Evolutionary conservation across 2,113 vertebrate species (phyloP).

Genomic region (Falcunculus frontatus): DNA sequence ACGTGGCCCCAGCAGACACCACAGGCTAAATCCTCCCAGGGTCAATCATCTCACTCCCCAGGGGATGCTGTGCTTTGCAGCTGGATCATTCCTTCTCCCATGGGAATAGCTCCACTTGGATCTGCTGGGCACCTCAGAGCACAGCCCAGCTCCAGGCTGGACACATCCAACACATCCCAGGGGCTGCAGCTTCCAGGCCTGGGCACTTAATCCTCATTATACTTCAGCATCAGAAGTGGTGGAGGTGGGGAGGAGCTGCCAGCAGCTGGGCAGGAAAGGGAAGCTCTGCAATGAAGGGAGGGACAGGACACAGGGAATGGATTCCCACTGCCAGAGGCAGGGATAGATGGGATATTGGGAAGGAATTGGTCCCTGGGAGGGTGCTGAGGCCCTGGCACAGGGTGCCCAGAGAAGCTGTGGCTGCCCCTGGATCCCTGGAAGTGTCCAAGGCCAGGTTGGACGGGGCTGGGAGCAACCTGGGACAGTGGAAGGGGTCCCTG

Average conservation of each 20-base stretch:
- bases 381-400: not conserved
- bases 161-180: not conserved
- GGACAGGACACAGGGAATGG: not conserved
- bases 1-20: fast-evolving
- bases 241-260: not conserved
- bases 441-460: not conserved
- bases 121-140: not conserved
- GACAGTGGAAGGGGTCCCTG: fast-evolving
- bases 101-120: not conserved
- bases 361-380: fast-evolving
- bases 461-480: fast-evolving
- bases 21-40: not conserved
- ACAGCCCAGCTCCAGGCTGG: not conserved
- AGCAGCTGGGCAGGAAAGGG: not conserved
- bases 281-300: not conserved
- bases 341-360: fast-evolving
- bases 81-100: not conserved
- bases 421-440: not conserved
- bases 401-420: not conserved
- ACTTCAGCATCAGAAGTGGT: not conserved
- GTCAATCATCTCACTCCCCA: not conserved
- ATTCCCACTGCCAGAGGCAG: not conserved
- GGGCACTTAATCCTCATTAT: fast-evolving
- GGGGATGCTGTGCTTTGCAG: not conserved
- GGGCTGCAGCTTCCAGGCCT: fast-evolving